Evolutionary conservation across 2,888 invertebrate genomes (phyloP).

Genomic region (Microctonus hyperodae): DNA sequence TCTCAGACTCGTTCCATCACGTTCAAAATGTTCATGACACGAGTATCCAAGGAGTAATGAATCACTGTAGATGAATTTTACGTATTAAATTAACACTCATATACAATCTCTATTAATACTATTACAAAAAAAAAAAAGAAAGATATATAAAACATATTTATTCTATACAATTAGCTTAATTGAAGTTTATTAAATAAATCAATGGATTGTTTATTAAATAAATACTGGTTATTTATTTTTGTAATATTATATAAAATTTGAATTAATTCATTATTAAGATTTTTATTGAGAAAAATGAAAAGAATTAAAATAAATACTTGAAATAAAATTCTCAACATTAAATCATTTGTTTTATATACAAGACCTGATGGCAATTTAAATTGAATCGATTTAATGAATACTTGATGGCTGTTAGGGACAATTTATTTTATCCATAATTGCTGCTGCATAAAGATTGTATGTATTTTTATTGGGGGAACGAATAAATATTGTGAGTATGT

Average conservation of each 20-base stretch:
- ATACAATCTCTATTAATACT: not conserved
- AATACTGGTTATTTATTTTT: not conserved
- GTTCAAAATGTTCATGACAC: constrained; percentile 12
- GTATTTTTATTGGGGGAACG: not conserved
- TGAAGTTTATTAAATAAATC: not conserved
- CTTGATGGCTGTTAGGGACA: not conserved
- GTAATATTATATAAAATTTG: no score
- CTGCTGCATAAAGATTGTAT: not conserved
- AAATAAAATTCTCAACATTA: not conserved
- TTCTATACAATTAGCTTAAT: not conserved
- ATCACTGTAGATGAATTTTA: not conserved
- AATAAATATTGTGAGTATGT: not conserved
- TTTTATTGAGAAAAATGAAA: no score
- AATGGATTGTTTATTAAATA: not conserved
- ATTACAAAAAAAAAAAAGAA: no score
- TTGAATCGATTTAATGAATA: not conserved
- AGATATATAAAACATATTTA: no score
- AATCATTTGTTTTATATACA: not conserved
- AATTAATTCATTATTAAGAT: no score
- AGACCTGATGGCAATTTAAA: not conserved
- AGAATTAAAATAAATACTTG: no score
- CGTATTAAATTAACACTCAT: not conserved
- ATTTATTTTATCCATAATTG: constrained; percentile 2
- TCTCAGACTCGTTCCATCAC: constrained; percentile 37
- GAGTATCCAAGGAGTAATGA: not conserved